Base-by-base conservation (phyloP, 2,113 vertebrate species). In the Myrmophylax atrothorax region DNA sequence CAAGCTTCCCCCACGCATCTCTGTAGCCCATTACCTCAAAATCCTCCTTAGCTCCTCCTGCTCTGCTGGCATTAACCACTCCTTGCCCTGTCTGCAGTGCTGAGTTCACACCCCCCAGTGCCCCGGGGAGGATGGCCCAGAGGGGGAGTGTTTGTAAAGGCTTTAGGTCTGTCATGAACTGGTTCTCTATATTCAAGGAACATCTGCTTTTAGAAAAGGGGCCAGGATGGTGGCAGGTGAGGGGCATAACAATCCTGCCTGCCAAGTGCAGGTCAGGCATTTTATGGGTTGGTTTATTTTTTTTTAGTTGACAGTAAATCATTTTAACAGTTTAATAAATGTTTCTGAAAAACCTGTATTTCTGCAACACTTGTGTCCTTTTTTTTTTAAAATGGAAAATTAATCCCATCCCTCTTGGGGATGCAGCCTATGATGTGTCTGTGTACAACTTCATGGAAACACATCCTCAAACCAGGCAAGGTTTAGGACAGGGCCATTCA, bases 251-350 rank as follows among this genome's bases (percentile, higher is more conserved):
- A 64, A 25, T 92, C 88, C 87, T 86, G 69, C 33, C 86, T 87
- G 64, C 80, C 44, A 42, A 64, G 69, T 33, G 88, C 96, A 90
- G 85, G 90, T 90, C 92, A 83, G 47, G 74, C 37, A 31, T 28
- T 62, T 92, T 80, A 38, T 15, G 49, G 38, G 49, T 69, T 77
- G n/a, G 12, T 42, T 82, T 53, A 0, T 38, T 44, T 23, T 26
- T 9, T 6, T 26, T 24, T 8, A 50, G 63, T 66, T 68, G 74
- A 89, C 88, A 93, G 81, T 89, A 97, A 96, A 96, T 86, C 10
- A 95, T 90, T 95, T 96, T 95, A 97, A 97, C 82, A 87, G 68
- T 95, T 96, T 94, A 97, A 97, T 97, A 97, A 97, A 95, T 93
- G 96, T 89, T 97, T 97, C 93, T 94, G 95, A 88, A 89, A 75